Evolutionary conservation across 2,113 vertebrate genomes (phyloP), one percentile per base, ranked within the genome.

Genomic region (Pionites leucogaster): DNA sequence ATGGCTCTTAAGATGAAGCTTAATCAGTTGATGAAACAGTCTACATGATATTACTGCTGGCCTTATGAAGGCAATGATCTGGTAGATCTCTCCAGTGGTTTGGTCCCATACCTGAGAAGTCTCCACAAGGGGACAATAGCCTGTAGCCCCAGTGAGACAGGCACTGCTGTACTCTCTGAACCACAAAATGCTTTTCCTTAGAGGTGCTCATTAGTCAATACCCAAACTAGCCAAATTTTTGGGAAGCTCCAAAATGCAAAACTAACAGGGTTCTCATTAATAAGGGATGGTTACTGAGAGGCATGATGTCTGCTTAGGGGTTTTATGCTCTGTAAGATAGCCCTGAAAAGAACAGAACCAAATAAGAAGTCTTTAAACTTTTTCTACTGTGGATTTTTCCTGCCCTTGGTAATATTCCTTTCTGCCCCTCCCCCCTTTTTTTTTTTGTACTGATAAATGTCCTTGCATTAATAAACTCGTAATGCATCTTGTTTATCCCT

Each of bases 401-500:
- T 79, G 39, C 52, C 69, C 20, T 75, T 88, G 39, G 27, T 93
- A 77, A 67, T 78, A 57, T 63, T 92, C 22, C 25, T 95, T 64
- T 68, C 44, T 93, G 24, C 41, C 28, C 27, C 52, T 17, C 28
- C 52, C 18, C 2, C 28, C 52, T 92, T 82, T 44, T 95, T 44
- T 95, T 79, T 86, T 59, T 35, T 90, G 78, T 75, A 53, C 88
- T 86, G 44, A 79, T 94, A 85, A 91, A 92, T 91, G 71, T 55
- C 69, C 71, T 89, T 95, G 67, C 47, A 49, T 91, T 77, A 84
- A 72, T 78, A 88, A 87, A 89, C 50, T 91, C 63, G 42, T 78
- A 89, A 88, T 78, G 65, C 60, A 86, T 82, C 81, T 68, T 95
- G 82, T 94, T 96, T 94, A 84, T 95, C 82, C 77, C 63, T 93